Percentiles rank a stretch among this genome's conserved stretches.
phyloP scores from a whole-genome alignment of 2,113 vertebrate species.

The Melanocharis versteri region DNA sequence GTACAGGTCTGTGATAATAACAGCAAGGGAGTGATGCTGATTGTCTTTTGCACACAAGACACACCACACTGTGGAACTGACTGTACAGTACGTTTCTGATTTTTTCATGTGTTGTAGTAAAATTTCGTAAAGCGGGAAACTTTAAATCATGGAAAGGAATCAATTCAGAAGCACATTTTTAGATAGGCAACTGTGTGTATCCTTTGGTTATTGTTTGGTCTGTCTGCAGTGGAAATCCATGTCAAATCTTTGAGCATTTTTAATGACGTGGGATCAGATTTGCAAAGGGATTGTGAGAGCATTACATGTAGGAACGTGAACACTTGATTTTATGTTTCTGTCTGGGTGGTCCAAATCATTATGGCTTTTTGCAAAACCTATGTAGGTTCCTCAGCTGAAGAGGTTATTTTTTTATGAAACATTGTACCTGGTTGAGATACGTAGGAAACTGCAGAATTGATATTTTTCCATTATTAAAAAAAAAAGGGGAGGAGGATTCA shows the following conservation, averaged over 20 bases:
- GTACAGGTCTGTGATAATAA: not conserved
- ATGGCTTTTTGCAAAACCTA: not conserved
- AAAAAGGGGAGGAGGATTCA: accelerated
- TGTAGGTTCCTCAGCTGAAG: not conserved
- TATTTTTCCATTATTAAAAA: not conserved
- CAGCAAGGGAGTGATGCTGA: not conserved
- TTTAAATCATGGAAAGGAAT: not conserved
- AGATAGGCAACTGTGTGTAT: not conserved
- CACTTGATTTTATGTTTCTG: not conserved
- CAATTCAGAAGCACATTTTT: not conserved
- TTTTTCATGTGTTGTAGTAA: not conserved
- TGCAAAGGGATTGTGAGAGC: not conserved
- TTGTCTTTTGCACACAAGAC: not conserved
- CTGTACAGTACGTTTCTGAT: not conserved
- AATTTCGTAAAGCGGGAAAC: not conserved
- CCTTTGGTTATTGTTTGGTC: not conserved
- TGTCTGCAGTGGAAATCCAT: not conserved
- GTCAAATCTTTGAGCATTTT: not conserved
- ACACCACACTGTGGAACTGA: not conserved
- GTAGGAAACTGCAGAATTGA: accelerated
- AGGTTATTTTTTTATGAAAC: not conserved
- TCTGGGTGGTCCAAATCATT: not conserved
- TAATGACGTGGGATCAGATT: not conserved
- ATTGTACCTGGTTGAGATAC: accelerated
- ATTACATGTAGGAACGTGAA: not conserved